Percentiles rank a stretch among this genome's conserved stretches.
These are phyloP conservation scores for Ophioninae sp. DNA, from an alignment of 2,888 invertebrate genomes.

Conservation along the genomic window DNA sequence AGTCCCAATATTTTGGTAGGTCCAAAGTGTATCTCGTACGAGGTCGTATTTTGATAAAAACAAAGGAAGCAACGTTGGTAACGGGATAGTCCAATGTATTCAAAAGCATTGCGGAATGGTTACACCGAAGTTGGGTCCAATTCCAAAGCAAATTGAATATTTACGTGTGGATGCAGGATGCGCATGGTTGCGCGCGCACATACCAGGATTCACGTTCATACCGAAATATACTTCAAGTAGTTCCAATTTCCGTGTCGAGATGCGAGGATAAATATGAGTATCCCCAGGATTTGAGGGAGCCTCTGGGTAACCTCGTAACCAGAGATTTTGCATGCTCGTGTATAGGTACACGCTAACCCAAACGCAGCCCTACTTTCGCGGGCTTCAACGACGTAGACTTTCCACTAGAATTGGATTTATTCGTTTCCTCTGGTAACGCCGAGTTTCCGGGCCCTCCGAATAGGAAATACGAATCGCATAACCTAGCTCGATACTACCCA, in stretches of 20 bases:
- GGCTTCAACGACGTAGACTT: constrained; percentile 48
- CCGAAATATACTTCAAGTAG: constrained; percentile 66
- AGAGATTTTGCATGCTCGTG: constrained; percentile 9
- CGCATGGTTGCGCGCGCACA: background rate
- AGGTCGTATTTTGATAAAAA: background rate
- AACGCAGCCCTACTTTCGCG: constrained; percentile 44
- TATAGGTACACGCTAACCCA: background rate
- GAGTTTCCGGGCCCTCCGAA: constrained; percentile 39
- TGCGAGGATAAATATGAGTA: constrained; percentile 64
- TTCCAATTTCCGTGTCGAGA: constrained; percentile 68
- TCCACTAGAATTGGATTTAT: constrained; percentile 58
- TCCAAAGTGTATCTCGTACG: background rate
- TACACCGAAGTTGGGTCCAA: constrained; percentile 50
- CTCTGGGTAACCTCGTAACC: constrained; percentile 46
- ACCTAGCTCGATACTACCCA: constrained; percentile 36
- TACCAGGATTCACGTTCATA: constrained; percentile 22
- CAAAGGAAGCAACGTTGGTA: background rate
- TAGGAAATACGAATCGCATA: constrained; percentile 58
- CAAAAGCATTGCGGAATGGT: constrained; percentile 51
- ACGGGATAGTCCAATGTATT: constrained; percentile 36
- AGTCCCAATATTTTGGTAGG: background rate
- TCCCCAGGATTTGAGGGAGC: constrained; percentile 52
- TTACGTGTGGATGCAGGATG: constrained; percentile 28
- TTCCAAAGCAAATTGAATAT: constrained; percentile 56
- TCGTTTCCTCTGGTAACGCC: constrained; percentile 50